Base-by-base conservation (phyloP, 2,113 vertebrate genomes). In the Struthio camelus region DNA sequence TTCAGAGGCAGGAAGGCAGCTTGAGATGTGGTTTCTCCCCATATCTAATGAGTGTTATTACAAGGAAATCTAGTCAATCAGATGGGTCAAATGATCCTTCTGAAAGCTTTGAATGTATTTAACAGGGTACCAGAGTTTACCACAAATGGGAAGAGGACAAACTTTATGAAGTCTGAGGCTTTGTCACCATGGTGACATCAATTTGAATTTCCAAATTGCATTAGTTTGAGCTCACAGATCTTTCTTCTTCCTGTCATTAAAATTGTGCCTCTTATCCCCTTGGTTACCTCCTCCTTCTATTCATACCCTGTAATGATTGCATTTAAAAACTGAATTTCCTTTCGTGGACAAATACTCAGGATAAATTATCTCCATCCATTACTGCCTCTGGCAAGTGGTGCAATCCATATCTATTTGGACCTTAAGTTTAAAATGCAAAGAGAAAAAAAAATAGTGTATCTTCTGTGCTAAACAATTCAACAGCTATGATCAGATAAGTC, bases 161-260 rank as follows among this genome's bases (percentile, higher is more conserved):
- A 80, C 61, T 61, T 80, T 71, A 54, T 78, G 67, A 91, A 94
- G 82, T 85, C 56, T 86, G 85, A 93, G 85, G 89, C 79, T 95
- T 94, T 91, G 79, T 96, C 89, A 86, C 87, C 72, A 94, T 95
- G 69, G 89, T 90, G 89, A 96, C 48, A 72, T 84, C 76, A 56
- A 72, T 94, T 80, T 95, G 67, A 87, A 46, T 97, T 95, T 95
- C 81, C 71, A 93, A 93, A 71, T 50, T 77, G 54, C 54, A 34
- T 80, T 80, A 85, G 46, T 80, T 91, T 71, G 54, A 90, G 91
- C 71, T 95, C 67, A 65, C 84, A 91, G 80, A n/a, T 91, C 92
- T 85, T 82, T 94, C 72, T 92, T 95, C 30, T 96, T 94, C 85
- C 94, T 95, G 87, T 78, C 91, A 80, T 91, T 96, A 87, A 89